Base-by-base conservation (phyloP, 1,140 invertebrate genomes). In the Berghia stephanieae region DNA sequence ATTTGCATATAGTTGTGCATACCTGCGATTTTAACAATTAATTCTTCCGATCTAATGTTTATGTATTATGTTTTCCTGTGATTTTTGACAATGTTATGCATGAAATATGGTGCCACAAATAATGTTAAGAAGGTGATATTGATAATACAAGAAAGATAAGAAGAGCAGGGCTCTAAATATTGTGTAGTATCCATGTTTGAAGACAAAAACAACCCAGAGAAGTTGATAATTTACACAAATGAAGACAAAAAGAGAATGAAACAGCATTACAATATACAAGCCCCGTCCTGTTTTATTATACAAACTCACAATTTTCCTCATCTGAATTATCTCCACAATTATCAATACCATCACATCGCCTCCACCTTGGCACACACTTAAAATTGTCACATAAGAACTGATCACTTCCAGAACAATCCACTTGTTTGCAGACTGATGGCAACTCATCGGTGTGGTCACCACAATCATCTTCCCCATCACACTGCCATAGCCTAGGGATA, bases 371-470 rank as follows among this genome's bases (percentile, higher is more conserved):
- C 57, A 98, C 95, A 84, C 97, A 98, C 73, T 94, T 93, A 68
- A 83, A 79, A 72, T 88, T 86, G 57, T 84, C 74, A 78, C 86
- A 88, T 43, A 83, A 79, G 79, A 87, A 88, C 18, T 83, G 72
- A 8, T 82, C 96, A 80, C 96, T 94, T 34, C 93, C 93, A 43
- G 78, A 77, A 80, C 88, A 89, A 6, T 79, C 81, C 18, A 86
- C 85, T 90, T 91, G 91, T 88, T 93, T 92, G 87, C 98, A 99
- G 85, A 97, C 98, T 84, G 94, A 95, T 27, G 91, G 91, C 82
- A 96, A 94, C 91, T 99, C 98, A 88, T 99, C 98, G 3, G 95
- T 95, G 34, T 93, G 94, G 87, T 99, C 98, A 0, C 96, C 96
- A 85, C 97, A 98, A 83, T 98, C 97, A 5, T 96, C 93, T 85